Evolutionary conservation across 2,888 invertebrate genomes (phyloP).

Genomic region (Electrophaes corylata): DNA sequence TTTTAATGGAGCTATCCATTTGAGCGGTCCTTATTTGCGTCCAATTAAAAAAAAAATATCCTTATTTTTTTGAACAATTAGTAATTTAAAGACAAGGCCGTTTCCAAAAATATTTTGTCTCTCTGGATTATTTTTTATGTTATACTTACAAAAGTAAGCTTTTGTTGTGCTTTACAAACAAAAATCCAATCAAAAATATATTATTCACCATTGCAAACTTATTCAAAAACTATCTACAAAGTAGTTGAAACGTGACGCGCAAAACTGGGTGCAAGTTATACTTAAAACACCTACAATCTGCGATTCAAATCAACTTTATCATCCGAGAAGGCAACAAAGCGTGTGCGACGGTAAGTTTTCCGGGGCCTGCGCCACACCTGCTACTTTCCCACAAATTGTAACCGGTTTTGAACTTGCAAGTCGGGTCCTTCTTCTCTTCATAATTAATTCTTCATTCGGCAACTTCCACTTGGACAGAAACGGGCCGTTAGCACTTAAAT

Average conservation of each 20-base stretch:
- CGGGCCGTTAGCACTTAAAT: slow-evolving; percentile 80
- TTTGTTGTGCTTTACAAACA: too few relatives aligned
- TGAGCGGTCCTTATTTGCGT: not conserved
- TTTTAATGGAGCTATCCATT: not conserved
- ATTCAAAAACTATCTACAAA: slow-evolving; percentile 31
- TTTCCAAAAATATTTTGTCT: not conserved
- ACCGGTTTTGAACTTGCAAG: slow-evolving; percentile 72
- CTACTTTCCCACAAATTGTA: slow-evolving; percentile 81
- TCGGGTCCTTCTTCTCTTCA: slow-evolving; percentile 72
- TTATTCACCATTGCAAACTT: not conserved
- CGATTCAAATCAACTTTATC: slow-evolving; percentile 81
- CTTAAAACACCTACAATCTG: slow-evolving; percentile 74
- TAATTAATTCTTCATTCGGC: slow-evolving; percentile 84
- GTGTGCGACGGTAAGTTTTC: slow-evolving; percentile 72
- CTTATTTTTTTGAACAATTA: too few relatives aligned
- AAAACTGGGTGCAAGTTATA: slow-evolving; percentile 42
- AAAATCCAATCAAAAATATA: not conserved
- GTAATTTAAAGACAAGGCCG: not conserved
- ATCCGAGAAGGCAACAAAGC: slow-evolving; percentile 79
- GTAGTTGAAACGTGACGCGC: slow-evolving; percentile 35
- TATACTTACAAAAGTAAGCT: too few relatives aligned
- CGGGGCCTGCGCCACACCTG: slow-evolving; percentile 74
- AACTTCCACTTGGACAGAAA: slow-evolving; percentile 76
- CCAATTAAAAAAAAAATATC: not conserved
- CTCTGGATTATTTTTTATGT: too few relatives aligned